These are phyloP conservation scores for Phalacrocorax brasilianus DNA, from an alignment of 2,113 vertebrate species.

Conservation along the genomic window DNA sequence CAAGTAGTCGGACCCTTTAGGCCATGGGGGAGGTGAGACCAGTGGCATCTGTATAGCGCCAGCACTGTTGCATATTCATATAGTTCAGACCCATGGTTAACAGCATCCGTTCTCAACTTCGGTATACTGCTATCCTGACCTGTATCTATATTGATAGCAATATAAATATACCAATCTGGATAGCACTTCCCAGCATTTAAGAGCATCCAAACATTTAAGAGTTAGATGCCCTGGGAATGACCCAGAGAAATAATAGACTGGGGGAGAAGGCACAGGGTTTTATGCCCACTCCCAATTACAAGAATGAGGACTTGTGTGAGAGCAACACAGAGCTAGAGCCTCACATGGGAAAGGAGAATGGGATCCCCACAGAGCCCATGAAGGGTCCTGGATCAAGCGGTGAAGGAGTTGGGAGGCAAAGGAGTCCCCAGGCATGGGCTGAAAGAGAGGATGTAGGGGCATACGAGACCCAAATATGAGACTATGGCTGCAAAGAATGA, in stretches of 20 bases:
- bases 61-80: not conserved
- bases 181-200: not conserved
- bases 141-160: not conserved
- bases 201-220: not conserved
- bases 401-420: not conserved
- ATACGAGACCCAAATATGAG: not conserved
- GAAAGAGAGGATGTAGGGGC: not conserved
- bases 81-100: not conserved
- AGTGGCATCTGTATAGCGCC: not conserved
- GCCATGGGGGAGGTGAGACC: not conserved
- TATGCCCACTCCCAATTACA: not conserved
- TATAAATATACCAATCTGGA: not conserved
- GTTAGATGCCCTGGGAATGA: not conserved
- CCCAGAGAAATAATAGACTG: not conserved
- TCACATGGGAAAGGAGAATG: not conserved
- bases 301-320: not conserved
- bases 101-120: not conserved
- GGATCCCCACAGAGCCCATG: not conserved
- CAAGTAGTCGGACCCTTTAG: not conserved
- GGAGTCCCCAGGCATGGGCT: not conserved
- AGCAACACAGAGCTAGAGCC: not conserved
- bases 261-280: not conserved
- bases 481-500: not conserved
- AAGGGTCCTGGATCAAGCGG: not conserved
- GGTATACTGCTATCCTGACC: not conserved